Base-by-base conservation (phyloP, 2,113 vertebrate genomes). In the Chloropsis cyanopogon region DNA sequence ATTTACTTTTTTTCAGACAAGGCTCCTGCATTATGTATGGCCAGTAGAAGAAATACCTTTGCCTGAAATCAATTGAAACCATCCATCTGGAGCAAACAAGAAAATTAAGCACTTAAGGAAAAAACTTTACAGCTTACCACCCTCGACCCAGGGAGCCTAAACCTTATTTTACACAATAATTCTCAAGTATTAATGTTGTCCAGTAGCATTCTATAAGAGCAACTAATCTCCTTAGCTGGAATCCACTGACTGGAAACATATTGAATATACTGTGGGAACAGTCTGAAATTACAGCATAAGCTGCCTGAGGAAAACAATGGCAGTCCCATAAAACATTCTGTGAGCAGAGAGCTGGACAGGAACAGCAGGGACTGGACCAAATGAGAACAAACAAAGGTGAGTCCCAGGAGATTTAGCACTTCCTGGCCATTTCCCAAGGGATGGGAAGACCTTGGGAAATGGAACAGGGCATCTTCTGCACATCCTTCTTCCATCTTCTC, bases 191-290 rank as follows among this genome's bases (percentile, higher is more conserved):
- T 90, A 95, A 81, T 63, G 44, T 47, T 94, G 79, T 84, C 93
- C 80, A 82, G 76, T 65, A 93, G 60, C 68, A 59, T 93, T 94
- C 73, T 96, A 46, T 72, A 92, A 68, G 47, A 88, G 60, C 76
- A 86, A 49, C 76, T 92, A 76, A 95, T 90, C 89, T 91, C 82
- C 87, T 90, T 93, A 87, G 46, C 85, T 64, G 68, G 87, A 96
- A 97, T 86, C 81, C 68, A 92, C n/a, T 61, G 52, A 66, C 56
- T 87, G 64, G 82, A 85, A 95, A 89, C 79, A 66, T 47, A 63
- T 9, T 84, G 88, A 85, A 89, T 75, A 53, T 68, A 73, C 66
- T 77, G 61, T 56, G 50, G 22, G 50, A 94, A 41, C 46, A 68
- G 73, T 6, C n/a, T 49, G 77, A 86, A 95, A 91, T 63, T 39